Conservation (phyloP, 2,113 vertebrate species). For the Lycaon pictus region DNA sequence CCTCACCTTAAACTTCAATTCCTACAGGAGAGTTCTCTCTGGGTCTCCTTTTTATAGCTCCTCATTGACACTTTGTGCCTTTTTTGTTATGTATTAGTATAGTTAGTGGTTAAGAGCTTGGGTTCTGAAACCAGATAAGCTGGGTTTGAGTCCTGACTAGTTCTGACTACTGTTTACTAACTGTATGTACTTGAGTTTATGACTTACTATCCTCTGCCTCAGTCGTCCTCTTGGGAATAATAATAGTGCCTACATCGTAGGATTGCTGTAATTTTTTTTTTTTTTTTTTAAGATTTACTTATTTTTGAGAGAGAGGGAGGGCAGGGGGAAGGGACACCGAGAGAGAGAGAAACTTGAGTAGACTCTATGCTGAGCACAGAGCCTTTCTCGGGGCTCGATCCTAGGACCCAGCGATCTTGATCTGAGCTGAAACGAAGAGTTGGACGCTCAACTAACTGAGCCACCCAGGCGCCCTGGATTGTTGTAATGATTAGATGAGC, state of each 20-base stretch:
- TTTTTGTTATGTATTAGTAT: neutral
- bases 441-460: neutral
- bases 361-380: neutral
- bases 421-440: neutral
- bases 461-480: neutral
- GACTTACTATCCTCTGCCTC: neutral
- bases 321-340: neutral
- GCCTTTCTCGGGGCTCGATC: neutral
- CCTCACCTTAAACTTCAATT: neutral
- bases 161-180: neutral
- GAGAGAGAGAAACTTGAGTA: neutral
- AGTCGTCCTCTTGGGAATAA: neutral
- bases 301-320: neutral
- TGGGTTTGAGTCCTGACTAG: conserved; percentile 9
- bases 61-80: neutral
- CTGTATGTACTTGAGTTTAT: neutral
- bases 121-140: neutral
- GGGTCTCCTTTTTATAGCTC: neutral
- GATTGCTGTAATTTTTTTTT: neutral
- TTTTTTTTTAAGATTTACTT: neutral
- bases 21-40: neutral
- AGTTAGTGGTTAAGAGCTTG: neutral
- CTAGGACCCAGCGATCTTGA: neutral
- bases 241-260: neutral
- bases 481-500: neutral